These are phyloP conservation scores for Leuciscus waleckii DNA, from an alignment of 2,797 vertebrate genomes.

Conservation along the genomic window DNA sequence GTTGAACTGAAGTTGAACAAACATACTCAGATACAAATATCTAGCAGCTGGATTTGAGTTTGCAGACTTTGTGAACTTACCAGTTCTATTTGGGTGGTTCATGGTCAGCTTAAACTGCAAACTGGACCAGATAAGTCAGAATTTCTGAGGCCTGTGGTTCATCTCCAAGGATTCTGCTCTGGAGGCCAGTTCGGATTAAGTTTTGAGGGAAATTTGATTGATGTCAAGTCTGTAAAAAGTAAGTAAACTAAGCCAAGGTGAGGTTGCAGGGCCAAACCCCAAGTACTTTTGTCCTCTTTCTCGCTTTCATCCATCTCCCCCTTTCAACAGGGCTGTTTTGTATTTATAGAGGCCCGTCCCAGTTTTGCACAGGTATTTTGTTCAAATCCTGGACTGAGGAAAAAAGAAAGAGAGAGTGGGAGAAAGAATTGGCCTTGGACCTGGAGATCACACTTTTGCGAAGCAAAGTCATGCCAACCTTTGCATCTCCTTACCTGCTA, in stretches of 20 bases:
- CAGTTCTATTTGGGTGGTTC: neutral
- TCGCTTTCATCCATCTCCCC: constrained; percentile 12
- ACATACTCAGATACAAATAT: neutral
- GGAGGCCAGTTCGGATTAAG: neutral
- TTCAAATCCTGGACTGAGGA: constrained; percentile 13
- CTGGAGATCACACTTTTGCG: neutral
- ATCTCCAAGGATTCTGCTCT: constrained; percentile 3
- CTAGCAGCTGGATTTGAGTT: neutral
- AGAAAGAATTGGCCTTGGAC: neutral
- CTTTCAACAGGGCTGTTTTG: constrained; percentile 14
- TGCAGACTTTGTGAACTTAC: neutral
- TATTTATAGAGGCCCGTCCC: constrained; percentile 62
- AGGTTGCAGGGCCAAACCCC: constrained; percentile 37
- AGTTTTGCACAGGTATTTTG: constrained; percentile 55
- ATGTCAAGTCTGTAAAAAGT: constrained; percentile 37
- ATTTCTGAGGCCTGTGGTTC: neutral
- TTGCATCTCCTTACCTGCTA: neutral
- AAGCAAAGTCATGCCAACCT: neutral
- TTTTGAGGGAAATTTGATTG: constrained; percentile 9
- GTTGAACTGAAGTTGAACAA: neutral
- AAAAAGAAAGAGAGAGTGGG: neutral
- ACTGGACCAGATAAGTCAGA: neutral
- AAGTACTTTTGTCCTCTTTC: constrained; percentile 14
- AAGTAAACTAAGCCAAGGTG: constrained; percentile 59
- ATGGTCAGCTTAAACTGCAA: neutral